Evolutionary conservation across 2,113 vertebrate species (phyloP).

Genomic region (Trinectes maculatus): DNA sequence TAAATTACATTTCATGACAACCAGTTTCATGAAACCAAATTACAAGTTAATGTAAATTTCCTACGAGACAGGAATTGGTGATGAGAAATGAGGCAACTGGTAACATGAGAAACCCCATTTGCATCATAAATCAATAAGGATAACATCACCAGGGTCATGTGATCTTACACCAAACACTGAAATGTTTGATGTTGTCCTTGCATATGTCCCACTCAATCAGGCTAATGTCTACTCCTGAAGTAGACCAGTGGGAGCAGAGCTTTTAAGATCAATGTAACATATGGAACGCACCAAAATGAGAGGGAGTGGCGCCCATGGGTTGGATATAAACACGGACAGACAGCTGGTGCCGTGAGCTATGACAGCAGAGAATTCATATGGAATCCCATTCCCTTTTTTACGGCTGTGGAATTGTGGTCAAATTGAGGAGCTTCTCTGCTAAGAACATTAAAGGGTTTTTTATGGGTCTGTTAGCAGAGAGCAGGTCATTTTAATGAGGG

Average conservation of each 20-base stretch:
- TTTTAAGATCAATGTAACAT: constrained; percentile 74
- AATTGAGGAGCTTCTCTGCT: constrained; percentile 73
- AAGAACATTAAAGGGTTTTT: constrained; percentile 78
- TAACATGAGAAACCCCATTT: constrained; percentile 56
- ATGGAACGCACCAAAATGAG: constrained; percentile 66
- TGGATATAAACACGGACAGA: constrained; percentile 68
- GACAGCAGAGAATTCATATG: constrained; percentile 66
- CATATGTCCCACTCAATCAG: constrained; percentile 71
- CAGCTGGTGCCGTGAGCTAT: constrained; percentile 73
- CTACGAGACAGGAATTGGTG: neutral
- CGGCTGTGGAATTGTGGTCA: constrained; percentile 60
- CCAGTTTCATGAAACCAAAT: constrained; percentile 21
- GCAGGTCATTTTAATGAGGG: constrained; percentile 75
- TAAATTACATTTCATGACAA: constrained; percentile 40
- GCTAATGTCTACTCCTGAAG: constrained; percentile 51
- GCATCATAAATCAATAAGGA: constrained; percentile 63
- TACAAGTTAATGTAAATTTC: constrained; percentile 34
- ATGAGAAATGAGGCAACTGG: constrained; percentile 39
- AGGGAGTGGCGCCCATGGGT: constrained; percentile 64
- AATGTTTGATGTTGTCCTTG: constrained; percentile 65
- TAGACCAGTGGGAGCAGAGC: constrained; percentile 62
- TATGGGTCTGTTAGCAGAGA: constrained; percentile 61
- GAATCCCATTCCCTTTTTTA: constrained; percentile 70
- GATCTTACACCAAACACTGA: constrained; percentile 51
- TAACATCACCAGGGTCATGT: constrained; percentile 43